phyloP scores from a whole-genome alignment of 2,113 vertebrate genomes.

The Oceanites oceanicus region DNA sequence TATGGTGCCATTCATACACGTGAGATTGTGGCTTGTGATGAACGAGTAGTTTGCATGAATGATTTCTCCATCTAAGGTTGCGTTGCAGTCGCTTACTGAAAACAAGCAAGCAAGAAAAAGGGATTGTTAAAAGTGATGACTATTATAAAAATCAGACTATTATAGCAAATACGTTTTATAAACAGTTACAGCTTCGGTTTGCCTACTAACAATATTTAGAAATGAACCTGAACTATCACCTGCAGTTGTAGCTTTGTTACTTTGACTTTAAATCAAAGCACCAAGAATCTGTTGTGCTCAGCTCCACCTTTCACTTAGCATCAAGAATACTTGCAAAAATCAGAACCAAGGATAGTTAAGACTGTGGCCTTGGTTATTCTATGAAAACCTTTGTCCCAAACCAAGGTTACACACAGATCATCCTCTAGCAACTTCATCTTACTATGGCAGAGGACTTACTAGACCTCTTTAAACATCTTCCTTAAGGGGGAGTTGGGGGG shows the following conservation, averaged over 20 bases:
- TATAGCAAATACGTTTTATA: neutral
- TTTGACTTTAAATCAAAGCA: neutral
- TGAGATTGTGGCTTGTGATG: conserved; percentile 67
- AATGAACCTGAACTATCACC: neutral
- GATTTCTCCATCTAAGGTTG: neutral
- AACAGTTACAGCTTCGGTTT: neutral
- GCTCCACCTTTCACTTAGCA: fast-evolving
- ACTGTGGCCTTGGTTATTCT: neutral
- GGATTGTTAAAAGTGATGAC: neutral
- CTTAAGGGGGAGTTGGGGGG: too few relatives aligned
- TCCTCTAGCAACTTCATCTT: neutral
- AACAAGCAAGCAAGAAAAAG: neutral
- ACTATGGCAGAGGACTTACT: neutral
- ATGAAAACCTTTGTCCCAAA: neutral
- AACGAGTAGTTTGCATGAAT: conserved; percentile 64
- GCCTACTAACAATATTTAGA: neutral
- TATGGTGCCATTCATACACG: conserved; percentile 68
- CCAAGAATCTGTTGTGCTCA: neutral
- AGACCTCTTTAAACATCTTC: neutral
- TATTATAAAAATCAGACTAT: neutral
- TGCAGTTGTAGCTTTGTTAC: neutral
- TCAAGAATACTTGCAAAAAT: neutral
- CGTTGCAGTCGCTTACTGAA: conserved; percentile 75
- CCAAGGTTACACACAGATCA: neutral
- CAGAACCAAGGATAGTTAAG: neutral